Conservation (phyloP, 2,113 vertebrate species). For the Paraplagusia blochii region DNA sequence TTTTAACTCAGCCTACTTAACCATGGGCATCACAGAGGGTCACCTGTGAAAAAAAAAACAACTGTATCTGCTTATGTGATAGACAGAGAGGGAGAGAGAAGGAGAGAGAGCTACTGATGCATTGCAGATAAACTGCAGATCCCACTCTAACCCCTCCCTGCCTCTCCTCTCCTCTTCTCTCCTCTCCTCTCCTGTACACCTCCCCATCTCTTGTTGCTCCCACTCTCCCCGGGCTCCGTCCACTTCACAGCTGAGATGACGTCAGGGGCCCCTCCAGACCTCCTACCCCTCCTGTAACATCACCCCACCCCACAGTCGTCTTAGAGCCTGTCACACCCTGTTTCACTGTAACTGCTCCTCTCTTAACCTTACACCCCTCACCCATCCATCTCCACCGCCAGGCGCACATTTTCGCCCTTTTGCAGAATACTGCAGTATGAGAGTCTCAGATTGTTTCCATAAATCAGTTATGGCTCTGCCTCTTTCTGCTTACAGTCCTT, state of each 20-base stretch:
- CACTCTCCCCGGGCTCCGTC: constrained; percentile 4
- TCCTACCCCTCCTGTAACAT: constrained; percentile 34
- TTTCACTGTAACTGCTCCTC: constrained; percentile 15
- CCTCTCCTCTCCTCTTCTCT: constrained; percentile 13
- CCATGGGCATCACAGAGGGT: constrained; percentile 24
- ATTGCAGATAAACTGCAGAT: constrained; percentile 85
- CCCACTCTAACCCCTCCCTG: constrained; percentile 63
- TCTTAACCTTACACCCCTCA: constrained; percentile 30
- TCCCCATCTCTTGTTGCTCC: constrained; percentile 27
- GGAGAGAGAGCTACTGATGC: constrained; percentile 75
- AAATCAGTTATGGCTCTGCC: not conserved
- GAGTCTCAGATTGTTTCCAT: not conserved
- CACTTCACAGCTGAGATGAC: constrained; percentile 57
- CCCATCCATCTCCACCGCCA: constrained; percentile 18
- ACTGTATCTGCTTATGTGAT: constrained; percentile 22
- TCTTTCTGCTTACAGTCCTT: not conserved
- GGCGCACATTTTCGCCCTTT: constrained; percentile 11
- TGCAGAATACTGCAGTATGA: constrained; percentile 15
- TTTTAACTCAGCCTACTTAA: constrained; percentile 33
- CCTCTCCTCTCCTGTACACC: constrained; percentile 25
- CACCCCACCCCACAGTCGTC: constrained; percentile 32
- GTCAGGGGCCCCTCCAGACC: constrained; percentile 33
- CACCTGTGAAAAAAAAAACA: constrained; percentile 29
- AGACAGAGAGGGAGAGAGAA: constrained; percentile 30
- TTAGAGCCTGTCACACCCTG: constrained; percentile 37